A percentile compares a stretch with the other conserved stretches of the same genome.
phyloP scores from a whole-genome alignment of 2,888 invertebrate genomes.

The Heliconius aoede region DNA sequence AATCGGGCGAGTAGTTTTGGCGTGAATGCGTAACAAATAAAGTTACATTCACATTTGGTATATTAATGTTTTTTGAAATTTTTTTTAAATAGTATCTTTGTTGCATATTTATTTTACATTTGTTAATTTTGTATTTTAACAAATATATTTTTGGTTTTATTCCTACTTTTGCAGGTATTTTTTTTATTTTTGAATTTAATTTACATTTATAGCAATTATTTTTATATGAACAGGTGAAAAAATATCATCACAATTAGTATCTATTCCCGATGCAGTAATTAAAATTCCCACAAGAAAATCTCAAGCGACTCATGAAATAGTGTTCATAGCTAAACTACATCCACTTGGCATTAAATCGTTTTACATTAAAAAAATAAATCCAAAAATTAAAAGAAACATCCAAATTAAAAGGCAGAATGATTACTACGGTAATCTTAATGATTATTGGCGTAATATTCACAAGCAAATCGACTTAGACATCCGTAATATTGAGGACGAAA shows the following conservation, averaged over 20 bases:
- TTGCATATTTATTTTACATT: too few relatives aligned
- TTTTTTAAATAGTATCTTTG: too few relatives aligned
- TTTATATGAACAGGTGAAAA: conserved; percentile 71
- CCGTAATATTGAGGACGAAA: conserved; percentile 48
- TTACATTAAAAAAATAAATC: conserved; percentile 68
- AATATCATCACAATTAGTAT: conserved; percentile 85
- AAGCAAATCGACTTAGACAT: conserved; percentile 52
- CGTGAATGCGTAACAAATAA: too few relatives aligned
- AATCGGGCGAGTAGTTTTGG: too few relatives aligned
- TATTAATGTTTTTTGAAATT: too few relatives aligned
- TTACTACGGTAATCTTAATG: conserved; percentile 53
- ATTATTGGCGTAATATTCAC: conserved; percentile 54
- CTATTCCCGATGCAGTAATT: conserved; percentile 82
- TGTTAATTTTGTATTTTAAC: too few relatives aligned
- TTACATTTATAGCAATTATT: too few relatives aligned
- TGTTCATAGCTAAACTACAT: conserved; percentile 86
- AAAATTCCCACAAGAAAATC: conserved; percentile 85
- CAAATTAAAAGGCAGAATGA: conserved; percentile 38
- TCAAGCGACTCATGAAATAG: conserved; percentile 86
- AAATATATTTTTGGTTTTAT: too few relatives aligned
- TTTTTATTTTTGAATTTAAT: not conserved
- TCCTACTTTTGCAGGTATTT: too few relatives aligned
- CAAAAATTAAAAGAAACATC: conserved; percentile 52
- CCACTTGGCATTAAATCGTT: conserved; percentile 88
- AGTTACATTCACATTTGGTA: too few relatives aligned